These are phyloP conservation scores for Merluccius polli DNA, from an alignment of 2,797 vertebrate species.

Conservation along the genomic window DNA sequence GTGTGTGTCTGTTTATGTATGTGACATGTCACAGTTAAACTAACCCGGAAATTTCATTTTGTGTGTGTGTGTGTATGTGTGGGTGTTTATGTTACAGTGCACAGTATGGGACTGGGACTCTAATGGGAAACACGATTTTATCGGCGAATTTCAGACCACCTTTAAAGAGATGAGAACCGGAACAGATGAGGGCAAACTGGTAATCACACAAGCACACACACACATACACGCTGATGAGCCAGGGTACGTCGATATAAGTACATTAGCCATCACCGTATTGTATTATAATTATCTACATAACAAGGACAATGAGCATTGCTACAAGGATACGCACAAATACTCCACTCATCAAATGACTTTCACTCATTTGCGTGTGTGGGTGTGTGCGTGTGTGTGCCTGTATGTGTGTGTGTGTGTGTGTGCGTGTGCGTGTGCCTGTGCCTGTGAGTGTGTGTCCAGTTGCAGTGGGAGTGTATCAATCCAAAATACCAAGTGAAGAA, in stretches of 20 bases:
- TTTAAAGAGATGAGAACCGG: conserved; percentile 92
- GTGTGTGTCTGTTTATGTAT: conserved; percentile 20
- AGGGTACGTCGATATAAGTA: too few species aligned
- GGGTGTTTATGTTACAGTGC: conserved; percentile 75
- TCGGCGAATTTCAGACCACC: conserved; percentile 93
- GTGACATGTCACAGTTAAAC: conserved; percentile 67
- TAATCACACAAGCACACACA: conserved; percentile 40
- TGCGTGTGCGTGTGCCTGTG: conserved; percentile 3
- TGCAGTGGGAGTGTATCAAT: conserved; percentile 99
- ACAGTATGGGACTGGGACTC: conserved; percentile 99
- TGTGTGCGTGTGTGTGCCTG: conserved; percentile 3
- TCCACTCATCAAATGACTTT: background rate
- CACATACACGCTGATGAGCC: conserved; percentile 11
- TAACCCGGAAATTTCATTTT: conserved; percentile 21
- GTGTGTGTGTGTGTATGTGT: conserved; percentile 20
- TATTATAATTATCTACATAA: too few species aligned
- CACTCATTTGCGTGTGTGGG: conserved; percentile 3
- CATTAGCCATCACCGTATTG: too few species aligned
- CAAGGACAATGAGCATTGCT: too few species aligned
- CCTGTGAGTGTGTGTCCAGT: conserved; percentile 60
- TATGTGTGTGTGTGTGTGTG: conserved; percentile 2
- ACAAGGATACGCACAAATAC: conserved; percentile 3
- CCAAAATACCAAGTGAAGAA: conserved; percentile 98
- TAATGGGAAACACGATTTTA: conserved; percentile 97
- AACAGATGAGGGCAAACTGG: conserved; percentile 91